Percentiles rank a stretch among this genome's conserved stretches.
Evolutionary conservation across 2,797 vertebrate genomes (phyloP).

Genomic region (Orestias chungarensis): DNA sequence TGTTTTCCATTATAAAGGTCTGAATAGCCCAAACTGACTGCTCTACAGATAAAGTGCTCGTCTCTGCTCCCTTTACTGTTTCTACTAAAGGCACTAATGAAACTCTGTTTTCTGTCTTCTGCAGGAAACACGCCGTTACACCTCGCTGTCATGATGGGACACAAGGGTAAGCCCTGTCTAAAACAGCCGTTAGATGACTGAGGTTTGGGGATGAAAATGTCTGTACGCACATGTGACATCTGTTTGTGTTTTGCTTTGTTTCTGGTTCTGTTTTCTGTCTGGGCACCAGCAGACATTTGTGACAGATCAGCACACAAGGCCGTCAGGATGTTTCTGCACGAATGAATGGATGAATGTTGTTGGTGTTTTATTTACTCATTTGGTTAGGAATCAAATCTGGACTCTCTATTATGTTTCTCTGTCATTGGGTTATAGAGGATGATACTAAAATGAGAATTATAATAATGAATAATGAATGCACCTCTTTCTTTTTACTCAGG

Average conservation of each 20-base stretch:
- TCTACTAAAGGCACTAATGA: slow-evolving; percentile 18
- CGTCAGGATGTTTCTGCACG: slow-evolving; percentile 39
- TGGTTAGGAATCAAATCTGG: slow-evolving; percentile 9
- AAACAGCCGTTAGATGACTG: not conserved
- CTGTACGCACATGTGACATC: not conserved
- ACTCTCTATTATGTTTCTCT: not conserved
- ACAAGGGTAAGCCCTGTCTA: slow-evolving; percentile 89
- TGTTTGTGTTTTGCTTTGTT: slow-evolving; percentile 13
- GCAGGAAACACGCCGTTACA: slow-evolving; percentile 98
- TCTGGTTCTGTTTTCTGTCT: slow-evolving; percentile 18
- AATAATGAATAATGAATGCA: slow-evolving; percentile 25
- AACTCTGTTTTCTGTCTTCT: slow-evolving; percentile 20
- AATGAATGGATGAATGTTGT: slow-evolving; percentile 33
- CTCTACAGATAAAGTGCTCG: not conserved
- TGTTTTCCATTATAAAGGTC: slow-evolving; percentile 9
- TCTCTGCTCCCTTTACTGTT: slow-evolving; percentile 18
- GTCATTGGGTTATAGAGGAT: not conserved
- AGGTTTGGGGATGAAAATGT: slow-evolving; percentile 7
- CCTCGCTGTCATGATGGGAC: slow-evolving; percentile 98
- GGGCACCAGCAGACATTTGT: slow-evolving; percentile 39
- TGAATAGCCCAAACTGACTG: slow-evolving; percentile 21
- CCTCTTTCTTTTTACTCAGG: not conserved
- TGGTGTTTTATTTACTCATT: slow-evolving; percentile 20
- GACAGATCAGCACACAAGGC: slow-evolving; percentile 44
- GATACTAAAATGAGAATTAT: slow-evolving; percentile 28